Percentiles rank a stretch among this genome's conserved stretches.
These are phyloP conservation scores for Polydesmus complanatus DNA, from an alignment of 2,888 invertebrate species.

Conservation along the genomic window DNA sequence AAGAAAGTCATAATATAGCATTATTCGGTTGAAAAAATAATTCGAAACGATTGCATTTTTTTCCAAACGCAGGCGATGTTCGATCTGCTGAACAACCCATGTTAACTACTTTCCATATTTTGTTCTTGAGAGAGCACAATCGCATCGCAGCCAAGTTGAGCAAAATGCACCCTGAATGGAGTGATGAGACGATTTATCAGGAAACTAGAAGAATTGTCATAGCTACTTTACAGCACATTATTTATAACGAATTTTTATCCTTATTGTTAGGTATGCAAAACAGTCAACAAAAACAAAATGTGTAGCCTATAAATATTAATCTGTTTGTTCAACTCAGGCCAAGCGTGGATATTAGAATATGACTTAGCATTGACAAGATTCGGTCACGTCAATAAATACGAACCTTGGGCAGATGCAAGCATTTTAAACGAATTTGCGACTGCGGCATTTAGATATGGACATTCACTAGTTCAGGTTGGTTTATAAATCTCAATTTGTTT, in stretches of 20 bases:
- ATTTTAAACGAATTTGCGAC: constrained; percentile 81
- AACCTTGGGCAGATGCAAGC: constrained; percentile 67
- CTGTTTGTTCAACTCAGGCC: too few species aligned
- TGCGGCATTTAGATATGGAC: constrained; percentile 86
- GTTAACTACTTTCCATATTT: constrained; percentile 76
- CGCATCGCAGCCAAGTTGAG: constrained; percentile 59
- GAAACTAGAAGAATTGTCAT: constrained; percentile 31
- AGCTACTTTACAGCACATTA: constrained; percentile 34
- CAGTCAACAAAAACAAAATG: background rate
- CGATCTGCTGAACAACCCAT: constrained; percentile 84
- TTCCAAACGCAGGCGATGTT: constrained; percentile 54
- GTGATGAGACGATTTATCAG: constrained; percentile 80
- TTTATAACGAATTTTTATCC: constrained; percentile 34
- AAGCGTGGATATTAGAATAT: too few species aligned
- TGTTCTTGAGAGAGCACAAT: constrained; percentile 85
- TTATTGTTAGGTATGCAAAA: constrained; percentile 31
- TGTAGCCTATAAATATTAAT: background rate
- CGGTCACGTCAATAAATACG: constrained; percentile 70
- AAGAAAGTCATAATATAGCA: background rate
- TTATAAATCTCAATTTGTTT: background rate
- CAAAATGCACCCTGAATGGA: constrained; percentile 79
- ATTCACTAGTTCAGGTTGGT: constrained; percentile 29
- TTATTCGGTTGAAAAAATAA: background rate
- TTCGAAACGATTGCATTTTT: background rate
- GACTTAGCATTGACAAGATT: background rate